Conservation (phyloP, 1,140 invertebrate species). For the Drosophila rhopaloa region DNA sequence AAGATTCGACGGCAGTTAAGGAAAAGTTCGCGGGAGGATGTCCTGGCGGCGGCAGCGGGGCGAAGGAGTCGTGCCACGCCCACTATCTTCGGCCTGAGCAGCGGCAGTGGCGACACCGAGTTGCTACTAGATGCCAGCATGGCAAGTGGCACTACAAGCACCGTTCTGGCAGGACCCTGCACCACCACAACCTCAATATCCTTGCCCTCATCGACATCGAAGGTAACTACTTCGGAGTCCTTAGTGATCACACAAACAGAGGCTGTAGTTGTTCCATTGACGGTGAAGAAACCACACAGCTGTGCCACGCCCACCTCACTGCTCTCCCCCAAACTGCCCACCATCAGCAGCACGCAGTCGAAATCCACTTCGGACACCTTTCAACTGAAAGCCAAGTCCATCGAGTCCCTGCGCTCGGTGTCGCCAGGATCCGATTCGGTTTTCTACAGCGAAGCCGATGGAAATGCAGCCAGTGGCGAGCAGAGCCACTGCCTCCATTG, state of each 20-base stretch:
- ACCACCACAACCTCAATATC: conserved; percentile 14
- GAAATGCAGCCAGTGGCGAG: conserved; percentile 75
- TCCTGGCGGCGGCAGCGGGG: conserved; percentile 56
- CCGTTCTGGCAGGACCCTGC: background rate
- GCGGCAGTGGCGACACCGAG: conserved; percentile 69
- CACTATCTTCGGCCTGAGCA: conserved; percentile 62
- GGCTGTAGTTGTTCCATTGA: background rate
- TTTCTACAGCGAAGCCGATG: conserved; percentile 92
- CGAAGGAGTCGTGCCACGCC: conserved; percentile 45
- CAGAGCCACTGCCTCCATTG: conserved; percentile 90
- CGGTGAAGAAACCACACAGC: conserved; percentile 48
- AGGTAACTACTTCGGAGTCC: conserved; percentile 28
- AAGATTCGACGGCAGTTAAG: conserved; percentile 79
- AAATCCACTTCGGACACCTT: conserved; percentile 85
- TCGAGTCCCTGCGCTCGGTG: conserved; percentile 92
- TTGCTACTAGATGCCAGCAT: conserved; percentile 72
- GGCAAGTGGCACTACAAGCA: conserved; percentile 15
- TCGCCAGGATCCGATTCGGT: conserved; percentile 95
- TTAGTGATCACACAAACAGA: conserved; percentile 22
- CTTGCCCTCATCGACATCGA: conserved; percentile 9
- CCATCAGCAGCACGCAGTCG: conserved; percentile 12
- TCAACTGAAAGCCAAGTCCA: conserved; percentile 92
- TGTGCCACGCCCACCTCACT: conserved; percentile 64
- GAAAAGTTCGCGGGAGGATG: conserved; percentile 76
- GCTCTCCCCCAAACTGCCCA: conserved; percentile 56